Base-by-base conservation (phyloP, 2,888 invertebrate genomes). In the Timema podura region DNA sequence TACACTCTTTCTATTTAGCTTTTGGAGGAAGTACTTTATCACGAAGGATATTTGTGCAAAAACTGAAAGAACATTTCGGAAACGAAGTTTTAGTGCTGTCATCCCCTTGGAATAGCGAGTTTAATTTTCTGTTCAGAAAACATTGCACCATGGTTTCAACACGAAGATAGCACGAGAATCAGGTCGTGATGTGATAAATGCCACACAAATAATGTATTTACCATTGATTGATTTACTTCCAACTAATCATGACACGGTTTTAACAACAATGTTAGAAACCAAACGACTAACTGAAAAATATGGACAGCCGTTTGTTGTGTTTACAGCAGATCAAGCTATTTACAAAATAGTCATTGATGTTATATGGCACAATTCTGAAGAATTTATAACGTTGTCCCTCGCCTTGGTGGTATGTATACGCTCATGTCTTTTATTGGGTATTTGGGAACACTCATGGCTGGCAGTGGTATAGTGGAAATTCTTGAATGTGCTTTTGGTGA, bases 301-400 rank as follows among this genome's bases (percentile, higher is more conserved):
- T 54, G 54, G 54, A 16, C 54, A 54, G n/a, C 54, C 2, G 6
- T 54, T 54, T 54, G 54, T 54, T 11, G 54, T 54, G 54, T 54
- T 54, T 16, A 54, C 10, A 54, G n/a, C 54, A 54, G 54, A 54
- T 54, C 54, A 54, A 16, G 51, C 51, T 49, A 49, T 5, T 5
- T 54, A 54, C 10, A 9, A 54, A 9, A 7, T 54, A 54, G 10
- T 54, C 11, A 13, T 2, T 9, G 54, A 9, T 13, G 16, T 13
- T 2, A 2, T 54, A 13, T 54, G n/a, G 54, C n/a, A 54, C 16
- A 16, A 54, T 54, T 16, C 54, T 13, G n/a, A 54, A 54, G 2
- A 9, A 13, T 54, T 54, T 54, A 15, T 16, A 6, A 54, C 54
- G n/a, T 54, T 54, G 54, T 13, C 16, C 54, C 54, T 54, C 54